A percentile compares a stretch with the other conserved stretches of the same genome.
phyloP scores from a whole-genome alignment of 2,888 invertebrate genomes.

The Cheiracanthium punctorium region DNA sequence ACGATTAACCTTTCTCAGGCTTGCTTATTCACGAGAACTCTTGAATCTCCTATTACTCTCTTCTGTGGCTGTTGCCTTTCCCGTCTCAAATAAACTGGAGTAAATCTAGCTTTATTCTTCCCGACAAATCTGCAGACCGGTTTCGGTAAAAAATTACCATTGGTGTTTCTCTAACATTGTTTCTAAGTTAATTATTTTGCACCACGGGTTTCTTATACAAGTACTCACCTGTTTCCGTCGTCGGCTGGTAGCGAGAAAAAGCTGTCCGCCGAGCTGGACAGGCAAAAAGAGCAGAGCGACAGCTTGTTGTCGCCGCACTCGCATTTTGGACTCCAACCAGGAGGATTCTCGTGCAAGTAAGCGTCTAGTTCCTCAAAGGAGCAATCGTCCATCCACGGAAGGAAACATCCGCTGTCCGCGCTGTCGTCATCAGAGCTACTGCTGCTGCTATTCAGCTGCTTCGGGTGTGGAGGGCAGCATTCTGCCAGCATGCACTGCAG shows the following conservation, averaged over 20 bases:
- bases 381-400: constrained; percentile 42
- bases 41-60: no score
- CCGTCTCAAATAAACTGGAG: no score
- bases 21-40: no score
- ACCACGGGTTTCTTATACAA: no score
- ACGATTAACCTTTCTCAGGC: no score
- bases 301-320: constrained; percentile 50
- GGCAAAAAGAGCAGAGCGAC: constrained; percentile 54
- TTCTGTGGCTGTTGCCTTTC: no score
- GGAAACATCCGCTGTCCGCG: constrained; percentile 16
- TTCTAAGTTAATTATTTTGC: no score
- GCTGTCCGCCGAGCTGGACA: constrained; percentile 28
- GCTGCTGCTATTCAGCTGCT: constrained; percentile 27
- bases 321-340: constrained; percentile 53
- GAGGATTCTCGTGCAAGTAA: constrained; percentile 52
- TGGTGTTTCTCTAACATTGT: no score
- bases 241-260: constrained; percentile 33
- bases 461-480: background rate
- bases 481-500: constrained; percentile 17
- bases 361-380: constrained; percentile 49
- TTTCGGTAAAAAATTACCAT: no score
- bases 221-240: constrained; percentile 42
- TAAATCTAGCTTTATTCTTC: no score
- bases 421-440: constrained; percentile 43
- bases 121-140: no score